phyloP scores from a whole-genome alignment of 2,888 invertebrate genomes.

The Noctua fimbriata region DNA sequence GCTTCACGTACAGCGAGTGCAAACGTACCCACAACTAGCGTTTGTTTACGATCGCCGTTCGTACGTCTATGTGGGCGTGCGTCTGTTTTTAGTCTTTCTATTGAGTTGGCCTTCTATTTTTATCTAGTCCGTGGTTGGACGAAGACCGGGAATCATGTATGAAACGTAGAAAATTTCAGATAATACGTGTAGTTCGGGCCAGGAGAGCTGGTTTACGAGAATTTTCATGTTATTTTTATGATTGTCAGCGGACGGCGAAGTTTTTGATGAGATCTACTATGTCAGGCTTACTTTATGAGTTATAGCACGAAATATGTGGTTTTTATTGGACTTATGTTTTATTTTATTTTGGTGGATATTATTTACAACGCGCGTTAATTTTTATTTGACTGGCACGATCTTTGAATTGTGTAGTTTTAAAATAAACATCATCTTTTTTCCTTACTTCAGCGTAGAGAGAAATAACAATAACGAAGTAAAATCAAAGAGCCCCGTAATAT shows the following conservation, averaged over 20 bases:
- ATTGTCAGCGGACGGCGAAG: constrained; percentile 44
- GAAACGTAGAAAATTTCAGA: constrained; percentile 26
- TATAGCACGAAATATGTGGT: constrained; percentile 29
- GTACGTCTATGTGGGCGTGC: not conserved
- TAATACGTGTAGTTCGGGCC: constrained; percentile 28
- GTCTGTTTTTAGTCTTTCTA: not conserved
- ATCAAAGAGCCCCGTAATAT: constrained; percentile 5
- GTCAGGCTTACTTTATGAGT: constrained; percentile 17
- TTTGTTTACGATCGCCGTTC: not conserved
- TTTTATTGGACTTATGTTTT: constrained; percentile 40
- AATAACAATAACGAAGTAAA: not conserved
- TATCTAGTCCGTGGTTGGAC: not conserved
- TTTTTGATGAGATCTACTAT: constrained; percentile 49
- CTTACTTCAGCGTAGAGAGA: not conserved
- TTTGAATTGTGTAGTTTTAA: not conserved
- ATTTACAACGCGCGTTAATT: constrained; percentile 12
- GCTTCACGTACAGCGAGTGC: not conserved
- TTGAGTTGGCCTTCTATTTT: not conserved
- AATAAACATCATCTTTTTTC: not conserved
- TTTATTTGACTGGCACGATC: constrained; percentile 7
- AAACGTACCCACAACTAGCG: not conserved
- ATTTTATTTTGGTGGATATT: constrained; percentile 8
- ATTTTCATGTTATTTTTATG: constrained; percentile 62
- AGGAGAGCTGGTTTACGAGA: constrained; percentile 35
- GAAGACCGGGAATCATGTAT: constrained; percentile 9